Percentiles rank a stretch among this genome's conserved stretches.
Conservation (phyloP, 2,888 invertebrate species). For the Drosophila paramelanica region DNA sequence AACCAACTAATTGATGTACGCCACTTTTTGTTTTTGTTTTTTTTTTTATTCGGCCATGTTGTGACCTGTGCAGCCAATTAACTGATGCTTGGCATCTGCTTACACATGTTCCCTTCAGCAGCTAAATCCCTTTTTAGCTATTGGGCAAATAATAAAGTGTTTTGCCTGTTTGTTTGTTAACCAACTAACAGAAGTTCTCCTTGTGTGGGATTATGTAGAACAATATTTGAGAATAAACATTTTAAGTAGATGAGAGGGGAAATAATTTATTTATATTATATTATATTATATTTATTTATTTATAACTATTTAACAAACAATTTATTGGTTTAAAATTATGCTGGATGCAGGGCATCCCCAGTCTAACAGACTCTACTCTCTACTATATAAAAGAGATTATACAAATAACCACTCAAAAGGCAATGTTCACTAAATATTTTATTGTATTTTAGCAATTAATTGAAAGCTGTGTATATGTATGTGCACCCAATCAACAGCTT, state of each 20-base stretch:
- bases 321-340: no score
- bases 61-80: constrained; percentile 27
- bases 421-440: no score
- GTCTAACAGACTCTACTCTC: no score
- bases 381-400: no score
- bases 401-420: no score
- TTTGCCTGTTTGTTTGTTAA: constrained; percentile 10
- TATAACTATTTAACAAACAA: no score
- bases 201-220: not conserved
- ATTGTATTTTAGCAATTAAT: not conserved
- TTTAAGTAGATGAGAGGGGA: no score
- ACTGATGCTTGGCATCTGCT: constrained; percentile 7
- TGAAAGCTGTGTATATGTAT: not conserved
- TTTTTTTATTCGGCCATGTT: no score
- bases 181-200: not conserved
- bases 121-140: constrained; percentile 1
- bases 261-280: no score
- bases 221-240: no score
- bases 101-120: constrained; percentile 14
- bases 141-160: not conserved
- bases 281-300: no score
- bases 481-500: not conserved
- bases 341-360: no score
- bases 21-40: not conserved
- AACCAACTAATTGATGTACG: constrained; percentile 37